Percentiles rank a stretch among this genome's conserved stretches.
Evolutionary conservation across 1,140 invertebrate genomes (phyloP).

Genomic region (Aporrectodea caliginosa): DNA sequence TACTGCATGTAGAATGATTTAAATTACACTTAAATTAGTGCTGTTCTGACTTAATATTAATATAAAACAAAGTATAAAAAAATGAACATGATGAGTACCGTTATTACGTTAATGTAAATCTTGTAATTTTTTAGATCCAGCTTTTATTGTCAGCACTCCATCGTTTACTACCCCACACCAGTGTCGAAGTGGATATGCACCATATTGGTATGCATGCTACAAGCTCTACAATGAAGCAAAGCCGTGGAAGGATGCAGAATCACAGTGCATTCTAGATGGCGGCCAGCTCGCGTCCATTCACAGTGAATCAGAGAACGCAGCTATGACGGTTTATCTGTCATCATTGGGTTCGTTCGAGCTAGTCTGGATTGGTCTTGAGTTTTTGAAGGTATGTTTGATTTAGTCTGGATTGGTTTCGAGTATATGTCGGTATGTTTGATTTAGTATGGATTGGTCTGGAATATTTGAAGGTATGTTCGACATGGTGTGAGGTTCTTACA

Average conservation of each 20-base stretch:
- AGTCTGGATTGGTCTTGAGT: neutral
- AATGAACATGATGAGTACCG: neutral
- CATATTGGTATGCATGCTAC: constrained; percentile 14
- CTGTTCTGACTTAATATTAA: too few species aligned
- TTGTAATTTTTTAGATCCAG: neutral
- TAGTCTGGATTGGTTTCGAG: too few species aligned
- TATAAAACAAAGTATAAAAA: too few species aligned
- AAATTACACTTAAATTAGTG: too few species aligned
- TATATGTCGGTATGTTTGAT: too few species aligned
- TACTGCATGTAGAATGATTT: too few species aligned
- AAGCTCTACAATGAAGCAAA: constrained; percentile 4
- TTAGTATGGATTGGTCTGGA: too few species aligned
- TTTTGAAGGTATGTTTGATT: too few species aligned
- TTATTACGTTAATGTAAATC: neutral
- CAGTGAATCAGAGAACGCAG: neutral
- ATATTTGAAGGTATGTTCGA: too few species aligned
- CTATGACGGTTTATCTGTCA: neutral
- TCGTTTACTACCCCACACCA: neutral
- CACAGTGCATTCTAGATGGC: neutral
- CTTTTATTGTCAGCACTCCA: neutral
- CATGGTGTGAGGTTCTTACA: too few species aligned
- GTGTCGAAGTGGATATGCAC: neutral
- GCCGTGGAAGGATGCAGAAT: neutral
- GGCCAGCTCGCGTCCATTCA: neutral
- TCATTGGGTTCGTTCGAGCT: neutral